Percentiles rank a stretch among this genome's conserved stretches.
Conservation (phyloP, 2,113 vertebrate species). For the Cebidichthys violaceus region DNA sequence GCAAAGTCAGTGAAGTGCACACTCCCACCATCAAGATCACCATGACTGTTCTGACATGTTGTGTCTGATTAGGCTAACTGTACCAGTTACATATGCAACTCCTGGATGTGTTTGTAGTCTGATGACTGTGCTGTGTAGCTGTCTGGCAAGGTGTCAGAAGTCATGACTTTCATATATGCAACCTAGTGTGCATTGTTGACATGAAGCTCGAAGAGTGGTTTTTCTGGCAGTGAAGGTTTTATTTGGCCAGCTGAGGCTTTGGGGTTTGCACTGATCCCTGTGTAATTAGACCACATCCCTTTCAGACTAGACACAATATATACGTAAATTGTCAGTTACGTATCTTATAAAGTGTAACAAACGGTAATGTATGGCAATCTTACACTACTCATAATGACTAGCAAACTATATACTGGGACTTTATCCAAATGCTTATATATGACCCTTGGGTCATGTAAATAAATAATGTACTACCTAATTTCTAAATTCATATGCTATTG, state of each 20-base stretch:
- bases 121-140: not conserved
- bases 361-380: not conserved
- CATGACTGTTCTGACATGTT: not conserved
- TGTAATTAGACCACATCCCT: not conserved
- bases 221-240: not conserved
- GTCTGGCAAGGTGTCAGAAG: not conserved
- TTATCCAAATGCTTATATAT: not conserved
- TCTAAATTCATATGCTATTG: not conserved
- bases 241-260: not conserved
- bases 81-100: not conserved
- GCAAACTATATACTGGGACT: not conserved
- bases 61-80: no score
- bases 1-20: constrained; percentile 29
- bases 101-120: not conserved
- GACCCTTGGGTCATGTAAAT: not conserved
- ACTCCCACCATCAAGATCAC: not conserved
- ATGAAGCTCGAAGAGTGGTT: not conserved
- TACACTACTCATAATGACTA: not conserved
- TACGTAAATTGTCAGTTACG: not conserved
- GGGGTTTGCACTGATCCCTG: not conserved
- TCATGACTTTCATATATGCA: not conserved
- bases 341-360: not conserved
- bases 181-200: not conserved
- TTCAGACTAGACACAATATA: not conserved
- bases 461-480: not conserved